phyloP scores from a whole-genome alignment of 2,113 vertebrate species.

The Aepyceros melampus region DNA sequence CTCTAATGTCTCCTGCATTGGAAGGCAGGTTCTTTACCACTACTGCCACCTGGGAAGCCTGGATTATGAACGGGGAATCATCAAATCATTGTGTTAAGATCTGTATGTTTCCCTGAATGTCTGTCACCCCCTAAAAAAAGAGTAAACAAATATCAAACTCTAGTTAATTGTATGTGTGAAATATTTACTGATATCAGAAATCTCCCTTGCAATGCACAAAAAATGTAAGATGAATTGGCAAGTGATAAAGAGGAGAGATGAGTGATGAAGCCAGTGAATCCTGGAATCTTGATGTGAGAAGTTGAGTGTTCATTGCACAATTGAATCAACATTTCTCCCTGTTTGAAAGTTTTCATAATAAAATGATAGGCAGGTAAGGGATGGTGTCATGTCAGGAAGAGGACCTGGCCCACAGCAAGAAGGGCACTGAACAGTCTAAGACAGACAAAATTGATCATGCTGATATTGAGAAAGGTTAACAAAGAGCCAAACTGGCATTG shows the following conservation, averaged over 20 bases:
- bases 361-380: background rate
- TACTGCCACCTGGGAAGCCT: background rate
- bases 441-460: background rate
- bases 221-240: background rate
- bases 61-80: background rate
- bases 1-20: background rate
- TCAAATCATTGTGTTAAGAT: background rate
- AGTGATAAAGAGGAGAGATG: too few species aligned
- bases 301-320: accelerated
- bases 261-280: too few species aligned
- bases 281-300: accelerated
- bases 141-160: background rate
- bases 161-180: background rate
- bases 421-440: background rate
- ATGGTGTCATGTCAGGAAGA: accelerated
- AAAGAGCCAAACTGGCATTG: background rate
- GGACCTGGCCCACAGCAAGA: background rate
- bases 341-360: background rate
- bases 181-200: too few species aligned
- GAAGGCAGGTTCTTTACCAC: background rate
- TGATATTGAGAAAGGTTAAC: background rate
- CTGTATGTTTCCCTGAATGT: background rate
- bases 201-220: background rate
- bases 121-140: background rate
- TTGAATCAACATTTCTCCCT: too few species aligned